Conservation (phyloP, 2,888 invertebrate genomes). For the Eucera pruinosa region DNA sequence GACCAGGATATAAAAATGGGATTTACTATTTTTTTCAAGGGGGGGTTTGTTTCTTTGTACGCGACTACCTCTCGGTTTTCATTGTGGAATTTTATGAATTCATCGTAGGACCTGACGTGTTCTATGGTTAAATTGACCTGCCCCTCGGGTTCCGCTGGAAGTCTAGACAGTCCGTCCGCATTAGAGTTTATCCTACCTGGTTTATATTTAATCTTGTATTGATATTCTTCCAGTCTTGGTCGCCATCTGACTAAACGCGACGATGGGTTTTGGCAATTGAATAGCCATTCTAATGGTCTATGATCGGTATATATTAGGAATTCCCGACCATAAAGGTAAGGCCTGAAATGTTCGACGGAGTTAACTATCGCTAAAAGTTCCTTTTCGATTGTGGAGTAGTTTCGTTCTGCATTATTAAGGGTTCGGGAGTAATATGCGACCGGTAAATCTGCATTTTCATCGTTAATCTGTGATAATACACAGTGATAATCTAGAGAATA, state of each 20-base stretch:
- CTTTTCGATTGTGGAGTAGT: conserved; percentile 19
- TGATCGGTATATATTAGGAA: no score
- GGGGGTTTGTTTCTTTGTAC: no score
- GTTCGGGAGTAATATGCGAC: no score
- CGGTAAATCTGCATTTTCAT: conserved; percentile 1
- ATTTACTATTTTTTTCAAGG: no score
- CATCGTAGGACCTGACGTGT: no score
- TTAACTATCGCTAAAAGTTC: conserved; percentile 24
- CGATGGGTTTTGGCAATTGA: conserved; percentile 11
- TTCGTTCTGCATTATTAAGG: neutral
- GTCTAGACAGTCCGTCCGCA: no score
- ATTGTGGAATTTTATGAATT: no score
- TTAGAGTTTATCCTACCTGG: conserved; percentile 20
- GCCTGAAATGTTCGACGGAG: no score
- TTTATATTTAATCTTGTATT: conserved; percentile 28
- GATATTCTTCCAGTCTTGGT: conserved; percentile 3
- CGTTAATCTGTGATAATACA: conserved; percentile 11
- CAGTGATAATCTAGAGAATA: conserved; percentile 23
- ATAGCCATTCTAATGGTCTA: no score
- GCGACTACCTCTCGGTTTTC: no score
- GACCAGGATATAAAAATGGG: conserved; percentile 30
- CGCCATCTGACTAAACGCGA: conserved; percentile 40
- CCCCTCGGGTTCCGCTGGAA: conserved; percentile 20
- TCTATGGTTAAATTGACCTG: no score
- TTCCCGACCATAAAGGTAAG: no score